phyloP scores from a whole-genome alignment of 2,888 invertebrate species.

The Acleris sparsana region DNA sequence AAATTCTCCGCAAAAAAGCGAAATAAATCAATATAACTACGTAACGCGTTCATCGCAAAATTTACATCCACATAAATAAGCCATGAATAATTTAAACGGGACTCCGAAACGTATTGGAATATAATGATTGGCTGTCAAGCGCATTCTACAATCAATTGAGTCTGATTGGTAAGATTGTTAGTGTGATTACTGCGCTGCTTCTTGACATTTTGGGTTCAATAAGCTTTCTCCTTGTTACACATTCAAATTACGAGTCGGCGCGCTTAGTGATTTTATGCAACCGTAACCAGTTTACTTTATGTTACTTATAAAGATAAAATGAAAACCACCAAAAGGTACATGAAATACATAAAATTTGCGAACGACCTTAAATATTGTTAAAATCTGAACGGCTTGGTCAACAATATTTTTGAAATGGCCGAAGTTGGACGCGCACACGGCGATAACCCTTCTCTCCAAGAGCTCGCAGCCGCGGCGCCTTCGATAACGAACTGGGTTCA shows the following conservation, averaged over 20 bases:
- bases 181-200: conserved; percentile 38
- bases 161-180: conserved; percentile 64
- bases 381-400: conserved; percentile 22
- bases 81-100: conserved; percentile 21
- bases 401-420: conserved; percentile 14
- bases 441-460: conserved; percentile 67
- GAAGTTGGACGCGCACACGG: conserved; percentile 52
- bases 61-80: conserved; percentile 1
- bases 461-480: conserved; percentile 61
- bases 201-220: conserved; percentile 19
- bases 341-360: not conserved
- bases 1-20: no score
- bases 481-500: conserved; percentile 52
- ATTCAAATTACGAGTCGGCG: not conserved
- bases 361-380: not conserved
- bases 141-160: conserved; percentile 68
- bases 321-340: not conserved
- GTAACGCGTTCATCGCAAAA: no score
- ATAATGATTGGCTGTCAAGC: conserved; percentile 48
- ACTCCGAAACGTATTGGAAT: conserved; percentile 25
- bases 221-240: conserved; percentile 31
- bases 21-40: no score
- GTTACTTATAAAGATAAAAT: not conserved
- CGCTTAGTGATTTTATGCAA: not conserved
- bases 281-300: not conserved